phyloP scores from a whole-genome alignment of 2,888 invertebrate species.

The Lasius platythorax region DNA sequence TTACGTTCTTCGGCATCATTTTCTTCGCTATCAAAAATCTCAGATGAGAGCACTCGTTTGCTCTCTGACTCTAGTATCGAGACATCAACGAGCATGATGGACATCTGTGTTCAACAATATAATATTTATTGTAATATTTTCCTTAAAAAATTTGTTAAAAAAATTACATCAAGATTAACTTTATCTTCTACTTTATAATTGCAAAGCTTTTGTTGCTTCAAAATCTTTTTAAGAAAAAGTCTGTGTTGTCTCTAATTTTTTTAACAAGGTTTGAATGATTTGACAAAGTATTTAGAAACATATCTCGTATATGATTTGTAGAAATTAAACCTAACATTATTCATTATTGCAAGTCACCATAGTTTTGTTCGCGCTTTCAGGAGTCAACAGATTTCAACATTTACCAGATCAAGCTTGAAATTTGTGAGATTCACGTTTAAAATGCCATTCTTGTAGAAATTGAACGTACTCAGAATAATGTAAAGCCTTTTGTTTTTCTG shows the following conservation, averaged over 20 bases:
- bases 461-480: constrained; percentile 87
- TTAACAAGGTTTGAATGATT: neutral
- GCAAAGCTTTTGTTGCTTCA: neutral
- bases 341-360: constrained; percentile 86
- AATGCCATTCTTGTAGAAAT: constrained; percentile 91
- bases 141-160: neutral
- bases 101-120: too few species aligned
- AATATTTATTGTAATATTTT: neutral
- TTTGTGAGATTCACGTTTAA: constrained; percentile 92
- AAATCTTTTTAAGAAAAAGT: neutral
- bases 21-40: constrained; percentile 88
- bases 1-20: constrained; percentile 86
- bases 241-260: neutral
- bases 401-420: constrained; percentile 89
- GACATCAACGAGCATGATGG: too few species aligned
- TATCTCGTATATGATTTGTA: too few species aligned
- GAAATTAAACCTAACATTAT: too few species aligned
- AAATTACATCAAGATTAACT: neutral
- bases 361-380: constrained; percentile 83
- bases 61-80: constrained; percentile 2
- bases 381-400: constrained; percentile 69
- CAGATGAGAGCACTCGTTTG: constrained; percentile 74
- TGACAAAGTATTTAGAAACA: neutral
- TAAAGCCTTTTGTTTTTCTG: constrained; percentile 94
- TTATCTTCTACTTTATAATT: neutral